These are phyloP conservation scores for Lagocephalus sceleratus DNA, from an alignment of 2,797 vertebrate genomes.

Conservation along the genomic window DNA sequence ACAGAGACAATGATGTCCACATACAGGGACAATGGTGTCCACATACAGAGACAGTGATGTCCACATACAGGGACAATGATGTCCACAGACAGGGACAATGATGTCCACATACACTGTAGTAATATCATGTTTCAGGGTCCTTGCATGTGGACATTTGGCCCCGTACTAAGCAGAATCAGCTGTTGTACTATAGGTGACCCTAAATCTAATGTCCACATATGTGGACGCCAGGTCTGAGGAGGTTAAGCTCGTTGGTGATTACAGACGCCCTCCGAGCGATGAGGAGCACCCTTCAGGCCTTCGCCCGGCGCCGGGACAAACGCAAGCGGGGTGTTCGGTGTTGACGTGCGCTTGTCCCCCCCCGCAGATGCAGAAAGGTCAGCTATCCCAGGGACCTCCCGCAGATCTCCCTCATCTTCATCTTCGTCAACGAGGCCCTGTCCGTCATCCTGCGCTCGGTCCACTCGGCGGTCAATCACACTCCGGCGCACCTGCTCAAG, in stretches of 20 bases:
- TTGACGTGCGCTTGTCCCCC: conserved; percentile 5
- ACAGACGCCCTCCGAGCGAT: conserved; percentile 1
- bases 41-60: too few species aligned
- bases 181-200: too few species aligned
- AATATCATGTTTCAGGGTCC: too few species aligned
- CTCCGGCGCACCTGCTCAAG: conserved; percentile 90
- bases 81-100: too few species aligned
- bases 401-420: conserved; percentile 95
- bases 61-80: too few species aligned
- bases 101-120: too few species aligned
- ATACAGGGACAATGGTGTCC: too few species aligned
- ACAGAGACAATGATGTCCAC: too few species aligned
- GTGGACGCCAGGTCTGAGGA: too few species aligned
- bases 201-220: too few species aligned
- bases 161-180: too few species aligned
- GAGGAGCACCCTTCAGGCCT: background rate
- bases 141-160: too few species aligned
- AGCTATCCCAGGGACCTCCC: conserved; percentile 88
- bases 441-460: conserved; percentile 95
- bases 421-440: conserved; percentile 96
- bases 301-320: conserved; percentile 19
- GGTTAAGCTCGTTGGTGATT: background rate
- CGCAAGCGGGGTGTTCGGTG: background rate
- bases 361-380: conserved; percentile 87
- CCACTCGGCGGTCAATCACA: conserved; percentile 95